Evolutionary conservation across 1,140 invertebrate species (phyloP).

Genomic region (Sycophaga agraensis): DNA sequence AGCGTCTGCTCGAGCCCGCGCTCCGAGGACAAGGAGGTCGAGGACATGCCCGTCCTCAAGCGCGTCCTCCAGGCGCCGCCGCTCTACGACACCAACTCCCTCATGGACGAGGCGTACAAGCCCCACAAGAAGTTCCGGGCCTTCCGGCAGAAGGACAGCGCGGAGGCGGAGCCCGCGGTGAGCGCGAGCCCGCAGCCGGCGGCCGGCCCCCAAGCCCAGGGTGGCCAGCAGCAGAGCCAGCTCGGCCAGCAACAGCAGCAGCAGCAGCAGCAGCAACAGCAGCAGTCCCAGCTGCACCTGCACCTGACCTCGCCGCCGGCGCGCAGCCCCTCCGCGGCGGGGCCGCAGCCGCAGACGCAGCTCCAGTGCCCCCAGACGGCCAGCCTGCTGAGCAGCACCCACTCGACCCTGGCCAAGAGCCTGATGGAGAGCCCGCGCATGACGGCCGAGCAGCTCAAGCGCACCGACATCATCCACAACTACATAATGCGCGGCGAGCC

Average conservation of each 20-base stretch:
- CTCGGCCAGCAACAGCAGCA: slow-evolving; percentile 55
- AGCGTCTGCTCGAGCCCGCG: slow-evolving; percentile 83
- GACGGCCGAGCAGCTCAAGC: slow-evolving; percentile 85
- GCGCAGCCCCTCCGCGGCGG: slow-evolving; percentile 21
- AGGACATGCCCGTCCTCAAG: slow-evolving; percentile 92
- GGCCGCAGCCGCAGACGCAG: slow-evolving; percentile 27
- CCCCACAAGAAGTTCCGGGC: slow-evolving; percentile 93
- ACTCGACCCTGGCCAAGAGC: slow-evolving; percentile 83
- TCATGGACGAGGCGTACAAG: slow-evolving; percentile 93
- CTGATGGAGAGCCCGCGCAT: slow-evolving; percentile 85
- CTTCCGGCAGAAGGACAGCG: slow-evolving; percentile 74
- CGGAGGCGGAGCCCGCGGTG: slow-evolving; percentile 69
- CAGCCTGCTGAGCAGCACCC: slow-evolving; percentile 72
- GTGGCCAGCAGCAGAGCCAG: slow-evolving; percentile 43
- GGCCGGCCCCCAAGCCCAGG: slow-evolving; percentile 34
- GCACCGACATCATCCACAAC: slow-evolving; percentile 85
- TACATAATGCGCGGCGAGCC: slow-evolving; percentile 79
- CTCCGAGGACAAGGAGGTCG: slow-evolving; percentile 82
- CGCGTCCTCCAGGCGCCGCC: slow-evolving; percentile 89
- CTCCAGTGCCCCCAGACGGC: slow-evolving; percentile 49
- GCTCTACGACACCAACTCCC: slow-evolving; percentile 80
- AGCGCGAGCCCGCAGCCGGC: slow-evolving; percentile 39
- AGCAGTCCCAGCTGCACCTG: slow-evolving; percentile 54
- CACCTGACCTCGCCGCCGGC: slow-evolving; percentile 51
- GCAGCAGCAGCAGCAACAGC: slow-evolving; percentile 30